Percentiles rank a stretch among this genome's conserved stretches.
These are phyloP conservation scores for Zosterops japonicus DNA, from an alignment of 2,113 vertebrate genomes.

Conservation along the genomic window DNA sequence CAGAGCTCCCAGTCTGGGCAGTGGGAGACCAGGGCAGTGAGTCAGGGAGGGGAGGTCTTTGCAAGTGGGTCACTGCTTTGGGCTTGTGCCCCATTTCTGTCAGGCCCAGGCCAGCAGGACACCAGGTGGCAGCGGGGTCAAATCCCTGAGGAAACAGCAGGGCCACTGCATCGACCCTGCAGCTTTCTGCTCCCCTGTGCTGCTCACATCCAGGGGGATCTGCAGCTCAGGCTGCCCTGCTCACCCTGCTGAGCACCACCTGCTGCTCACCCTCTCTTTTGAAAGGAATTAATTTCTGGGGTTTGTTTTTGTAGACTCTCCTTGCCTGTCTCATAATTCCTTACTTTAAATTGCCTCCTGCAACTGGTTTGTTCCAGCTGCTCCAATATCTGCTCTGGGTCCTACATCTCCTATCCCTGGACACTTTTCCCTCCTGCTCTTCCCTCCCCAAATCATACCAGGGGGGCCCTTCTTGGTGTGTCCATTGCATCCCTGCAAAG, in stretches of 20 bases:
- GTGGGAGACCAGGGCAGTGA: background rate
- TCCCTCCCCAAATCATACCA: background rate
- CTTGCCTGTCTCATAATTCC: background rate
- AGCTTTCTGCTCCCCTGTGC: background rate
- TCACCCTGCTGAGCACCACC: background rate
- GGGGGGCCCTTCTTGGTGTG: background rate
- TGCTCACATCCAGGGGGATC: background rate
- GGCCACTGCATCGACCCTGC: background rate
- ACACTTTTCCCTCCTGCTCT: background rate
- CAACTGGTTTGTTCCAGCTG: background rate
- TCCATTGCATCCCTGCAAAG: background rate
- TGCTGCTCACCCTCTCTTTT: background rate
- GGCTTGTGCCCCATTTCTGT: background rate
- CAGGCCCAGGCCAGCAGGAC: background rate
- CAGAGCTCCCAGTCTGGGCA: background rate
- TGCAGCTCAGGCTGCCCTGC: background rate
- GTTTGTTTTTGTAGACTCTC: background rate
- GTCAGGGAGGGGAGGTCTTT: background rate
- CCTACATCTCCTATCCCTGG: background rate
- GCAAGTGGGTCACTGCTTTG: background rate
- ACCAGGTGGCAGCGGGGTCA: background rate
- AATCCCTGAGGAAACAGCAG: fast-evolving
- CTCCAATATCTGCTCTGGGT: background rate
- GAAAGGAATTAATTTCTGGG: background rate
- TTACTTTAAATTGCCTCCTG: background rate